phyloP scores from a whole-genome alignment of 2,113 vertebrate species.

The Sminthopsis crassicaudata region DNA sequence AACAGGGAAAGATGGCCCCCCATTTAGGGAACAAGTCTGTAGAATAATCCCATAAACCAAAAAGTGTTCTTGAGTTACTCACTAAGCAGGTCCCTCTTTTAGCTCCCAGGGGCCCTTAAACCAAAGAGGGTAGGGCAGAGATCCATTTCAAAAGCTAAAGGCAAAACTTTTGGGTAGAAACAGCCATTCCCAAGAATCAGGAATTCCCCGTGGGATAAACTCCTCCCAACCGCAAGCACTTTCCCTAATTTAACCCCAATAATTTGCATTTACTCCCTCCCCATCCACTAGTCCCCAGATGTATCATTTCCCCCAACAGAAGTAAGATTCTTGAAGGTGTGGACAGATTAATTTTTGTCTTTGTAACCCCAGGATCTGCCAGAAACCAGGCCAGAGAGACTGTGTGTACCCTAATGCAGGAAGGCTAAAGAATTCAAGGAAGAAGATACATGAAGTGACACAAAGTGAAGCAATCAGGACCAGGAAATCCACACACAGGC shows the following conservation, averaged over 20 bases:
- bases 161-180: too few species aligned
- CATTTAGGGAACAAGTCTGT: rapidly evolving
- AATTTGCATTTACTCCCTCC: not conserved
- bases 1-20: not conserved
- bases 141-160: not conserved
- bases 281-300: not conserved
- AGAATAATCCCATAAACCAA: rapidly evolving
- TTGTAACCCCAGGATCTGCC: not conserved
- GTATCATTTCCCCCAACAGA: not conserved
- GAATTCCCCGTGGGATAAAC: not conserved
- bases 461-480: not conserved
- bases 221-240: not conserved
- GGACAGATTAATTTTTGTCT: not conserved
- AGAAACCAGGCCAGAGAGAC: not conserved
- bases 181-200: not conserved
- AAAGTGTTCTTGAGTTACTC: not conserved
- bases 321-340: not conserved
- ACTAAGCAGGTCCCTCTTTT: not conserved
- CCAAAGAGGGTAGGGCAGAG: not conserved
- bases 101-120: not conserved
- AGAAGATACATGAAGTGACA: not conserved
- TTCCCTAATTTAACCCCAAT: not conserved
- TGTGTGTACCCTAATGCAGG: not conserved
- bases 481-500: not conserved
- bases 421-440: not conserved